phyloP scores from a whole-genome alignment of 2,888 invertebrate genomes.

The Temnothorax ravouxi region DNA sequence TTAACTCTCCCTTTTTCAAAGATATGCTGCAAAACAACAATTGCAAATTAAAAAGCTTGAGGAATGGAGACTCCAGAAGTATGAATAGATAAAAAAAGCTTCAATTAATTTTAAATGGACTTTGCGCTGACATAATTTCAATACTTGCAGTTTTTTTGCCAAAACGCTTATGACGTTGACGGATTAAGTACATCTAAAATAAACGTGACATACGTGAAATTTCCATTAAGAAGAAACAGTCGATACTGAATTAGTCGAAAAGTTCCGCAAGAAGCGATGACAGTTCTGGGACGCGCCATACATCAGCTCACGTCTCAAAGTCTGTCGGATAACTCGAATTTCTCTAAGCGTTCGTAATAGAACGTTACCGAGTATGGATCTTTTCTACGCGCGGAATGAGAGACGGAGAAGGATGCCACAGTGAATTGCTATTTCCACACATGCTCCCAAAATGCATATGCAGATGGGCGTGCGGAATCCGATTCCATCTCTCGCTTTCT shows the following conservation, averaged over 20 bases:
- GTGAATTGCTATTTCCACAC: conserved; percentile 40
- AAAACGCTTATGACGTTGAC: conserved; percentile 1
- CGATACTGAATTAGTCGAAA: conserved; percentile 30
- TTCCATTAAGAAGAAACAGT: background rate
- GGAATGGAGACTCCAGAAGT: background rate
- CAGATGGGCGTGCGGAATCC: conserved; percentile 38
- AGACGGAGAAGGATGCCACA: conserved; percentile 8
- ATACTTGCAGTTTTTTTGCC: background rate
- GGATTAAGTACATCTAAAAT: background rate
- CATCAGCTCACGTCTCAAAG: conserved; percentile 2
- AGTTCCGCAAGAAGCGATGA: conserved; percentile 20
- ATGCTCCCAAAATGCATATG: conserved; percentile 43
- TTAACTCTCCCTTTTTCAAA: background rate
- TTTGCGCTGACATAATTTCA: background rate
- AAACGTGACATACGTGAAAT: background rate
- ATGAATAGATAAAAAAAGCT: background rate
- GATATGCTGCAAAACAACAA: background rate
- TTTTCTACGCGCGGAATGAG: conserved; percentile 15
- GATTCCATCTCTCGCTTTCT: conserved; percentile 62
- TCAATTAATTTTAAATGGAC: background rate
- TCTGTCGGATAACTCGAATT: conserved; percentile 32
- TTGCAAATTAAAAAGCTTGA: background rate
- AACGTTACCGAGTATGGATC: conserved; percentile 22
- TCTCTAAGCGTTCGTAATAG: conserved; percentile 30
- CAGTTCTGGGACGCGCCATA: conserved; percentile 16